These are phyloP conservation scores for Meta bourneti DNA, from an alignment of 2,888 invertebrate genomes.

Conservation along the genomic window DNA sequence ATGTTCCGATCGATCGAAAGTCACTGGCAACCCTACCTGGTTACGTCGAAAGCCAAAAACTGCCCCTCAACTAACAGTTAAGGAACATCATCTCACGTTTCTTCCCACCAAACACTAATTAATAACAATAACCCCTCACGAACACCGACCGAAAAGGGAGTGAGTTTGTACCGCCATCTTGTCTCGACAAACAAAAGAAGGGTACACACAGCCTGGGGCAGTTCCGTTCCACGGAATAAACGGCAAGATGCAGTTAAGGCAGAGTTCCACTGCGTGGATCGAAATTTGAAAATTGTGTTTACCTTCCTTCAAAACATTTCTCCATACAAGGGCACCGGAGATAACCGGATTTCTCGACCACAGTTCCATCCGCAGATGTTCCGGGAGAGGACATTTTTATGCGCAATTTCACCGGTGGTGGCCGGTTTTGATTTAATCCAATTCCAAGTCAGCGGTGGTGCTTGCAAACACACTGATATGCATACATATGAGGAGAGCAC, in stretches of 20 bases:
- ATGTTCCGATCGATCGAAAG: too few relatives aligned
- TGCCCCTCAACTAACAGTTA: not conserved
- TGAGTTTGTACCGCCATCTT: not conserved
- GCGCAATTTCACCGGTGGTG: not conserved
- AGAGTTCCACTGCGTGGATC: not conserved
- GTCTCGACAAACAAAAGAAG: not conserved
- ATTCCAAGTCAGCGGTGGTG: not conserved
- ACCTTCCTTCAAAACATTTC: not conserved
- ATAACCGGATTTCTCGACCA: not conserved
- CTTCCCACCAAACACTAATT: not conserved
- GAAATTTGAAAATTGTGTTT: conserved; percentile 1
- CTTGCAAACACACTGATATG: not conserved
- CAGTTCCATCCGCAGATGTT: not conserved
- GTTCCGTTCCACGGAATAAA: not conserved
- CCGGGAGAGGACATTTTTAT: not conserved
- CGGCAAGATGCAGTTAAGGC: not conserved
- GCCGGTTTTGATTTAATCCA: not conserved
- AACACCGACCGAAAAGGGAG: not conserved
- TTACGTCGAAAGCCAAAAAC: too few relatives aligned
- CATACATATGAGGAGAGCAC: not conserved
- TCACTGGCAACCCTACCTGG: too few relatives aligned
- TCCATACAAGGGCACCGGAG: not conserved
- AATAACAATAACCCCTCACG: not conserved
- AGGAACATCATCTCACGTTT: not conserved
- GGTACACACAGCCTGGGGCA: not conserved